Percentiles rank a stretch among this genome's conserved stretches.
These are phyloP conservation scores for Morpho helenor DNA, from an alignment of 2,888 invertebrate genomes.

Conservation along the genomic window DNA sequence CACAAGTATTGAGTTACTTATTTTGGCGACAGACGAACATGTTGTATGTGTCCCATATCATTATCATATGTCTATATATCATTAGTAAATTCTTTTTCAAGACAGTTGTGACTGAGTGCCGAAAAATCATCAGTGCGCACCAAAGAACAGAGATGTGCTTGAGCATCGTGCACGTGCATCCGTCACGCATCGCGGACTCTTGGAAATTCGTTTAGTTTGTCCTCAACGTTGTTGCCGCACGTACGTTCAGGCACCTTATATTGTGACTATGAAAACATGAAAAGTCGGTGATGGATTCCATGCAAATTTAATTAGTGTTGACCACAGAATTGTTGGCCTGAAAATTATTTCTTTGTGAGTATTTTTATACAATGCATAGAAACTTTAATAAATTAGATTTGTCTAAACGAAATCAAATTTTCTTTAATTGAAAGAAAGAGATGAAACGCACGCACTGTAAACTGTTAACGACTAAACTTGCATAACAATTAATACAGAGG, in stretches of 20 bases:
- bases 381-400: background rate
- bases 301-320: constrained; percentile 3
- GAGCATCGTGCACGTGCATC: constrained; percentile 66
- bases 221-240: constrained; percentile 54
- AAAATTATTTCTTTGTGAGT: constrained; percentile 19
- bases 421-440: constrained; percentile 3
- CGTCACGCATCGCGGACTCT: constrained; percentile 69
- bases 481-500: background rate
- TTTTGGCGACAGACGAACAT: too few relatives aligned
- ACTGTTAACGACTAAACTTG: background rate
- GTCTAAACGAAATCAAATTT: background rate
- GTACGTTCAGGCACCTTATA: constrained; percentile 52
- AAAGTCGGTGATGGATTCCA: constrained; percentile 27
- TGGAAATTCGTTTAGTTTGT: constrained; percentile 72
- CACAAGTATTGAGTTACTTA: too few relatives aligned
- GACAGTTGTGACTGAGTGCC: background rate
- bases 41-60: too few relatives aligned
- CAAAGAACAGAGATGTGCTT: constrained; percentile 34
- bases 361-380: background rate
- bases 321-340: constrained; percentile 1
- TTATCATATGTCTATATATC: too few relatives aligned
- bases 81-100: too few relatives aligned
- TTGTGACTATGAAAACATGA: constrained; percentile 55
- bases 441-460: background rate
- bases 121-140: constrained; percentile 8